Base-by-base conservation (phyloP, 1,140 invertebrate species). In the Danaus melanippus region DNA sequence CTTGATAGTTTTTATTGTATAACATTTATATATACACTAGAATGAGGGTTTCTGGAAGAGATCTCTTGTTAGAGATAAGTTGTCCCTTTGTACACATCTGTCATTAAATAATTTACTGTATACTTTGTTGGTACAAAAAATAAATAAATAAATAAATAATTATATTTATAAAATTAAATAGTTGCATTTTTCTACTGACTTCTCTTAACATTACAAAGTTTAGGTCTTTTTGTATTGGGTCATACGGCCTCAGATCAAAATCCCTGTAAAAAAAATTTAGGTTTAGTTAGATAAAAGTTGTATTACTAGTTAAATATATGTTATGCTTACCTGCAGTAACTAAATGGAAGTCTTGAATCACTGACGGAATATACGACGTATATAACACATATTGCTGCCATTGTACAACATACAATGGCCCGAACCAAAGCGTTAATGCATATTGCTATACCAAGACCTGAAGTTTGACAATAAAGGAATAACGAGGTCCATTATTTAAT, bases 391-490 rank as follows among this genome's bases (percentile, higher is more conserved):
- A 84, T 74, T 7, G 77, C 74, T 9, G 79, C 79, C 17, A 81
- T 69, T 5, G 71, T 66, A 32, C 69, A 71, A 55, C 73, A 81
- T 42, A 51, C 53, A 8, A 82, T 77, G 5, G 79, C 79, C 12
- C 81, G 71, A 15, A 79, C 52, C 60, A 84, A 63, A 1, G 79
- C 74, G 54, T 81, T 76, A 9, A 84, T 76, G 59, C 81, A 84
- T 58, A 84, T 82, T 21, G 77, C 81, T 53, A 84, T 71, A 12
- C 81, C 81, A 44, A 84, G 75, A 47, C 81, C 81, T 84, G 59
- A 10, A 12, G 9, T 10, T 44, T n/a, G 42, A 44, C 42, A 44
- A 44, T 12, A 8, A n/a, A 10, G 42, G 42, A 12, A n/a, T 44
- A 44, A 12, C 10, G 42, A 32, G 6, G 6, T 32, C 21, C 21